These are phyloP conservation scores for Pontoporia blainvillei DNA, from an alignment of 2,113 vertebrate genomes.

Conservation along the genomic window DNA sequence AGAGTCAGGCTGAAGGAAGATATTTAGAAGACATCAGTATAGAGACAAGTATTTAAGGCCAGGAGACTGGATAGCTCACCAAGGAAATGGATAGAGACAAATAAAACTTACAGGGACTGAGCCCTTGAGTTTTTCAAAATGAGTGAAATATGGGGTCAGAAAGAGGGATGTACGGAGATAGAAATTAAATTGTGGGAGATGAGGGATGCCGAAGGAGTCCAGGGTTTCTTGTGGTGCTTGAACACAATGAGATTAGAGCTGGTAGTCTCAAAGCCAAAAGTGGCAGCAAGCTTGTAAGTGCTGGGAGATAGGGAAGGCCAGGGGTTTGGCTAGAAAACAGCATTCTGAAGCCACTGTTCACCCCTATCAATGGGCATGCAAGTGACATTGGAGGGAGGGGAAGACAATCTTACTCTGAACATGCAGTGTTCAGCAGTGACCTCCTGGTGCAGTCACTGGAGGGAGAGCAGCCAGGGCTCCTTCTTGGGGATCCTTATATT, in stretches of 20 bases:
- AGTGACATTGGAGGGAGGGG: neutral
- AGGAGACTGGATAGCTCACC: neutral
- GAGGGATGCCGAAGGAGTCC: neutral
- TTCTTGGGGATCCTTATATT: neutral
- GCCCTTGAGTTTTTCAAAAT: neutral
- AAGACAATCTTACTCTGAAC: neutral
- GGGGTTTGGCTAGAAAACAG: neutral
- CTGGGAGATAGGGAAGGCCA: neutral
- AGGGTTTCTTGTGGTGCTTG: neutral
- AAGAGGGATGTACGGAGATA: neutral
- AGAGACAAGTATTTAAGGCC: neutral
- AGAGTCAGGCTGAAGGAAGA: neutral
- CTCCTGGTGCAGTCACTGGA: neutral
- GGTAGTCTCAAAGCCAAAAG: neutral
- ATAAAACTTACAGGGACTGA: neutral
- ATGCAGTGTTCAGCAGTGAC: neutral
- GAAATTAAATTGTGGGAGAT: neutral
- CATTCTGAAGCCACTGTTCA: neutral
- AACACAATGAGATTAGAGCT: neutral
- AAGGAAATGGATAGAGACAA: neutral
- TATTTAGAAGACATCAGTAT: neutral
- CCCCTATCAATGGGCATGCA: too few species aligned
- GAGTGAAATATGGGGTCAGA: neutral
- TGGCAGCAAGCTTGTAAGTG: neutral
- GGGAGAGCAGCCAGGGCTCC: neutral